Evolutionary conservation across 2,888 invertebrate species (phyloP).

Genomic region (Sericinus montela): DNA sequence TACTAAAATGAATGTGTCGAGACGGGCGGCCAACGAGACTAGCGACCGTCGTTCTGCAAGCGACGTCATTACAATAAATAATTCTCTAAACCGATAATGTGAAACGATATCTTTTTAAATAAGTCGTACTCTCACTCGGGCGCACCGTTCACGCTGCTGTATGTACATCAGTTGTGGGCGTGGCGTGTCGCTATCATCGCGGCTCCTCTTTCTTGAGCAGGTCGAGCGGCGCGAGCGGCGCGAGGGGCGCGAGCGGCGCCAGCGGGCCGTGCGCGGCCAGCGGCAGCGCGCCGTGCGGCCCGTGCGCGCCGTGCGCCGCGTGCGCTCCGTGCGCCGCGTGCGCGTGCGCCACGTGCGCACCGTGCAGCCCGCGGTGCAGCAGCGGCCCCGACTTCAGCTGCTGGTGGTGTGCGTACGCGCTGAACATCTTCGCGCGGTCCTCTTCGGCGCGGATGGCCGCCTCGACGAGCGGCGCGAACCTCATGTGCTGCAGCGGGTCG

Average conservation of each 20-base stretch:
- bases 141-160: constrained; percentile 41
- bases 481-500: constrained; percentile 83
- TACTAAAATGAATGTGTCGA: constrained; percentile 27
- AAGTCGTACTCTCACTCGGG: constrained; percentile 53
- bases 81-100: constrained; percentile 70
- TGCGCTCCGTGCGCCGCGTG: constrained; percentile 49
- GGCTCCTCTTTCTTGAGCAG: constrained; percentile 81
- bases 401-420: constrained; percentile 83
- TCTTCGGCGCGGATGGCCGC: constrained; percentile 88
- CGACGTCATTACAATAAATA: constrained; percentile 66
- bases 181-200: constrained; percentile 68
- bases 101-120: constrained; percentile 55
- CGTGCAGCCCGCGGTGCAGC: constrained; percentile 71
- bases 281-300: constrained; percentile 58
- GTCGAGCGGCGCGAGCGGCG: constrained; percentile 73
- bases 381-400: constrained; percentile 70
- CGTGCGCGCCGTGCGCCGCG: constrained; percentile 77
- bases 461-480: constrained; percentile 89
- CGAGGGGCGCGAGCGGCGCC: constrained; percentile 58
- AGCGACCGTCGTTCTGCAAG: constrained; percentile 46
- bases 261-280: constrained; percentile 60
- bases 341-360: constrained; percentile 38
- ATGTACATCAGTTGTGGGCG: constrained; percentile 44
- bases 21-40: constrained; percentile 28
- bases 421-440: constrained; percentile 87